phyloP scores from a whole-genome alignment of 2,113 vertebrate species.

The Acrocephalus kingi region DNA sequence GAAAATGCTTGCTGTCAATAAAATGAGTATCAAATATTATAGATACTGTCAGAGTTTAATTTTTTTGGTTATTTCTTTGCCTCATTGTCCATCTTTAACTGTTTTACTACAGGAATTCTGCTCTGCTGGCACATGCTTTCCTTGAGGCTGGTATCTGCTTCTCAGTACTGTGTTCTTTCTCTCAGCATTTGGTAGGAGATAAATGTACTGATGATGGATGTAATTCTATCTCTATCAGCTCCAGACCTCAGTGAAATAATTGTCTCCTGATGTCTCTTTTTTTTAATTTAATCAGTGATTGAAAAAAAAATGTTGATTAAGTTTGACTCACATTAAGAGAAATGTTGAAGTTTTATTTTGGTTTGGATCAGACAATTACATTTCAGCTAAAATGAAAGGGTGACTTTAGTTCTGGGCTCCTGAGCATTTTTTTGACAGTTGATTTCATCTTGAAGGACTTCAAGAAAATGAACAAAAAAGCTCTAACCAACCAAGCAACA shows the following conservation, averaged over 20 bases:
- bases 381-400: not conserved
- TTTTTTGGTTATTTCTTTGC: not conserved
- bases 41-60: not conserved
- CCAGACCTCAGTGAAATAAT: not conserved
- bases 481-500: not conserved
- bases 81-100: not conserved
- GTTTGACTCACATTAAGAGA: not conserved
- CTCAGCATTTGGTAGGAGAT: not conserved
- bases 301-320: not conserved
- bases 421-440: not conserved
- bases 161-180: not conserved
- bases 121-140: not conserved
- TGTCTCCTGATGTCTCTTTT: not conserved
- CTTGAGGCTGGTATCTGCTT: not conserved
- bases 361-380: not conserved
- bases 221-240: not conserved
- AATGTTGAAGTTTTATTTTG: not conserved
- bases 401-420: not conserved
- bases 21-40: not conserved
- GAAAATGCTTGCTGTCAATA: not conserved
- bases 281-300: not conserved
- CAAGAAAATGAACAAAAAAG: not conserved
- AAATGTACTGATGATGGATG: not conserved
- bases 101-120: not conserved
- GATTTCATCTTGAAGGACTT: not conserved